Conservation (phyloP, 2,888 invertebrate genomes). For the Subacronicta megacephala region DNA sequence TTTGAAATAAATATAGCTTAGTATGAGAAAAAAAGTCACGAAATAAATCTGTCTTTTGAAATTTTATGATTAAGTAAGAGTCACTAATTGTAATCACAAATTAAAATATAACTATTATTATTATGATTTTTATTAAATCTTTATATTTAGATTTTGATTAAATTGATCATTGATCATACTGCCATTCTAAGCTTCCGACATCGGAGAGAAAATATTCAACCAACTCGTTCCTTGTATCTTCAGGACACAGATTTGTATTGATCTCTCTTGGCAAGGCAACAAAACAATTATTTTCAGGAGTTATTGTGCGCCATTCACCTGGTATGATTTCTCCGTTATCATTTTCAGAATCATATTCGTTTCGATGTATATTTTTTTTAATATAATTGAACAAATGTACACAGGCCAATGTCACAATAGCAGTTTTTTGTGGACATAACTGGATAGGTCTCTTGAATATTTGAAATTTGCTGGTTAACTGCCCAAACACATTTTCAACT, state of each 20-base stretch:
- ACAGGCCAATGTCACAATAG: constrained; percentile 38
- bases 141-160: constrained; percentile 2
- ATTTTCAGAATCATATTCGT: constrained; percentile 52
- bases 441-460: constrained; percentile 34
- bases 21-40: too few species aligned
- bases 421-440: constrained; percentile 37
- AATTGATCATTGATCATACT: constrained; percentile 33
- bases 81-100: too few species aligned
- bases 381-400: constrained; percentile 42
- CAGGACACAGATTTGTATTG: constrained; percentile 10
- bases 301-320: constrained; percentile 33
- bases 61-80: too few species aligned
- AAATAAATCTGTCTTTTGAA: too few species aligned
- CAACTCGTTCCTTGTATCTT: constrained; percentile 38
- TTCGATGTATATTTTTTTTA: constrained; percentile 30
- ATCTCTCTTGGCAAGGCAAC: too few species aligned
- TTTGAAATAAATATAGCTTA: too few species aligned
- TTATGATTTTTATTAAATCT: too few species aligned
- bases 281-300: constrained; percentile 1
- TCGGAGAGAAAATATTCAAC: constrained; percentile 36
- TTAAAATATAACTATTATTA: too few species aligned
- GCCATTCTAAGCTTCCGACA: constrained; percentile 41
- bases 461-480: constrained; percentile 43
- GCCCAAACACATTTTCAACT: constrained; percentile 58
- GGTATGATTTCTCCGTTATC: constrained; percentile 38